Conservation (phyloP, 30 jellyfish, hydroid and myxozoan species). For the Clytia hemisphaerica region DNA sequence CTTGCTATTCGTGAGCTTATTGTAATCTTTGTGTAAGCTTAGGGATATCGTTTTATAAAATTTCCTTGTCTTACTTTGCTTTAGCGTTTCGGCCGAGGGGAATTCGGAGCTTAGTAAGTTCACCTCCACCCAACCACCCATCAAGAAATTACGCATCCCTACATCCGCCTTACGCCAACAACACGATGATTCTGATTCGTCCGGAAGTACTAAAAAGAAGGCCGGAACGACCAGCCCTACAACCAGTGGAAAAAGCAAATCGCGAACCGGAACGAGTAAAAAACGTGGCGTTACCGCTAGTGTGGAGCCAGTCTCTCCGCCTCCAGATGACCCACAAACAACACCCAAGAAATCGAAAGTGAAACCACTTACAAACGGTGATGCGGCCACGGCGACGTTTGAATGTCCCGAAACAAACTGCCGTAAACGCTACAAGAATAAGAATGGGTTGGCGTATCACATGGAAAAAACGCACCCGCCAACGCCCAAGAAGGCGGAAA, state of each 20-base stretch:
- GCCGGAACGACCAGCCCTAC: constrained; percentile 24
- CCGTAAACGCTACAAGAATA: constrained; percentile 61
- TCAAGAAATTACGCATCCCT: constrained; percentile 11
- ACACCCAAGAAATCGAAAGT: neutral
- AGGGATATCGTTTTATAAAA: no score
- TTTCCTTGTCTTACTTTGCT: no score
- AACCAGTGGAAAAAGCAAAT: constrained; percentile 9
- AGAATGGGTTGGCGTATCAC: constrained; percentile 79
- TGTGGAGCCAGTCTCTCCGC: no score
- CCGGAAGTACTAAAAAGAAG: constrained; percentile 17
- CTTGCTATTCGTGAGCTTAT: no score
- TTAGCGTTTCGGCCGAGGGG: no score
- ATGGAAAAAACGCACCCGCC: constrained; percentile 68
- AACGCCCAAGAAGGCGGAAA: no score
- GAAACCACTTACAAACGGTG: neutral
- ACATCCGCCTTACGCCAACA: constrained; percentile 15
- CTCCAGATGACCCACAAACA: constrained; percentile 6
- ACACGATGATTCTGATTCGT: constrained; percentile 11
- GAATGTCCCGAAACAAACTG: constrained; percentile 95
- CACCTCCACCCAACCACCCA: no score
- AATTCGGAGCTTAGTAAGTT: no score
- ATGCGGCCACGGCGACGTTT: neutral
- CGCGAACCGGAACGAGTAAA: neutral
- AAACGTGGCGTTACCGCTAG: constrained; percentile 15
- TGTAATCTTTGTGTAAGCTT: no score